Conservation (phyloP, 2,797 vertebrate genomes). For the Lacerta viridis region DNA sequence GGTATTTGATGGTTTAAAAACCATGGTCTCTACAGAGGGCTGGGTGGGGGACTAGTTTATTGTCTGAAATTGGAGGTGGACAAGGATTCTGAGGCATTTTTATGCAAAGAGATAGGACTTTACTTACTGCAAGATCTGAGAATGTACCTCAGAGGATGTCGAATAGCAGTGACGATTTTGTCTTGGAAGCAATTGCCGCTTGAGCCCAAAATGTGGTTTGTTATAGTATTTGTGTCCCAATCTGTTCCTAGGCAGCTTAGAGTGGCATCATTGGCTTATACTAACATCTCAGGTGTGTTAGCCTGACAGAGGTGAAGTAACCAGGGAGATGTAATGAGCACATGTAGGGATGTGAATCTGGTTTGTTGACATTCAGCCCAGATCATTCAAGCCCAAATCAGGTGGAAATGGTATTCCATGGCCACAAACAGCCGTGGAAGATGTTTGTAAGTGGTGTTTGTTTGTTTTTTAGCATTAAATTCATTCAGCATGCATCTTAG, state of each 20-base stretch:
- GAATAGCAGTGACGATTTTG: background rate
- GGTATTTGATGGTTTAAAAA: constrained; percentile 30
- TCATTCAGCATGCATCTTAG: background rate
- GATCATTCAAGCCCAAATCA: background rate
- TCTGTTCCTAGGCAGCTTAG: background rate
- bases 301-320: background rate
- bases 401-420: background rate
- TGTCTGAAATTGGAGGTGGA: constrained; percentile 1
- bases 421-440: background rate
- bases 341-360: too few species aligned
- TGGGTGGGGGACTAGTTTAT: background rate
- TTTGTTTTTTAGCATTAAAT: background rate
- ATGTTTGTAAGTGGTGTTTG: background rate
- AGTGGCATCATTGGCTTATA: background rate
- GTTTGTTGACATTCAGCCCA: background rate
- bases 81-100: background rate
- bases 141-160: background rate
- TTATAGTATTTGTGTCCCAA: background rate
- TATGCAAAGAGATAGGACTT: background rate
- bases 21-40: background rate
- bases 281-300: background rate
- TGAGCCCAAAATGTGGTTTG: background rate
- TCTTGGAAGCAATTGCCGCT: background rate
- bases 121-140: background rate
- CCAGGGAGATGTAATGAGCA: background rate